These are phyloP conservation scores for Apomyelois bistriatella DNA, from an alignment of 2,888 invertebrate species.

Conservation along the genomic window DNA sequence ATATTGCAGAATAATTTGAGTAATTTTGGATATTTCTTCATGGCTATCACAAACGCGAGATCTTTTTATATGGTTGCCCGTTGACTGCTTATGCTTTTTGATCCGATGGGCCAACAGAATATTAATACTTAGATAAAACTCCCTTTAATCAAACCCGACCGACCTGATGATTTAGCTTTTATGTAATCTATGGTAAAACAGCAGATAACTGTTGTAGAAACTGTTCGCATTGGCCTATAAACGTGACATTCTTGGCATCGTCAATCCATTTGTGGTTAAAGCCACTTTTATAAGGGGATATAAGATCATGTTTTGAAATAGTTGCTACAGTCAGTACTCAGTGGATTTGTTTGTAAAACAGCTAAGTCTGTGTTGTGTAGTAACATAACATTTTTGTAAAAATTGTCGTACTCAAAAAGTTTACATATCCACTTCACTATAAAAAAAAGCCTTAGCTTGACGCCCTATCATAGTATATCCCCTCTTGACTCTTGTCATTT, in stretches of 20 bases:
- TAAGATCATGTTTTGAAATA: slow-evolving; percentile 16
- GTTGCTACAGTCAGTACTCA: not conserved
- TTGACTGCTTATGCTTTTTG: slow-evolving; percentile 40
- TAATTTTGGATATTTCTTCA: slow-evolving; percentile 11
- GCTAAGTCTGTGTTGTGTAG: not conserved
- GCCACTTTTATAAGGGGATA: slow-evolving; percentile 21
- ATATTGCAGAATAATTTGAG: slow-evolving; percentile 22
- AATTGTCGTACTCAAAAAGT: too few relatives aligned
- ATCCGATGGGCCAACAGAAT: slow-evolving; percentile 47
- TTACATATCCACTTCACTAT: too few relatives aligned
- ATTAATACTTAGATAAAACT: slow-evolving; percentile 45
- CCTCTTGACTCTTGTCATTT: too few relatives aligned
- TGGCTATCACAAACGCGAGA: not conserved
- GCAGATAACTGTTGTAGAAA: slow-evolving; percentile 16
- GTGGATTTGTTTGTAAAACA: not conserved
- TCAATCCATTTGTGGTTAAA: slow-evolving; percentile 24
- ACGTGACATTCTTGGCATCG: slow-evolving; percentile 23
- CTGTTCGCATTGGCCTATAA: slow-evolving; percentile 23
- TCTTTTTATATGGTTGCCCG: slow-evolving; percentile 26
- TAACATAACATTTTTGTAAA: not conserved
- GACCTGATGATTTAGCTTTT: not conserved
- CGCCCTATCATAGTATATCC: too few relatives aligned
- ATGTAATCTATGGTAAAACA: not conserved
- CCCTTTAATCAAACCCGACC: slow-evolving; percentile 20
- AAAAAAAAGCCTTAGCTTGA: too few relatives aligned